Conservation (phyloP, 64 coral and sea anemone genomes). For the Dendrophyllia cribrosa region DNA sequence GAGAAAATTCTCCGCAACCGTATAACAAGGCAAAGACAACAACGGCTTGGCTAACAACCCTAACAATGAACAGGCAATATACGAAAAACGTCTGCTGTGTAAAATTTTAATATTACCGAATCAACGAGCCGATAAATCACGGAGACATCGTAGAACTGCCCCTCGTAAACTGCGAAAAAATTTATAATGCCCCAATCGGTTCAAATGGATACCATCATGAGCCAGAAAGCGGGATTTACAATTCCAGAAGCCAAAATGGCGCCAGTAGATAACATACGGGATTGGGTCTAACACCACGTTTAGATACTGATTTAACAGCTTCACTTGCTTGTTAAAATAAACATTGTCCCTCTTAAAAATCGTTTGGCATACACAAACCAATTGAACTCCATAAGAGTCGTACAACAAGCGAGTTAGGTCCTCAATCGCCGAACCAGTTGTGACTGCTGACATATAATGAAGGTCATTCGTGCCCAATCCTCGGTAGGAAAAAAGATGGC, state of each 20-base stretch:
- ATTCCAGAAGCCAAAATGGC: conserved; percentile 10
- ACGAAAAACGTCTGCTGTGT: too few relatives aligned
- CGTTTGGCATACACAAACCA: background rate
- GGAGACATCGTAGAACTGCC: too few relatives aligned
- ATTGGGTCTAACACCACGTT: background rate
- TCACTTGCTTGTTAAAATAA: background rate
- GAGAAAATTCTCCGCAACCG: too few relatives aligned
- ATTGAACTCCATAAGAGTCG: background rate
- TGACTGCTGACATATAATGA: background rate
- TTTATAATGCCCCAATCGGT: too few relatives aligned
- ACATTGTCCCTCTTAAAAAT: background rate
- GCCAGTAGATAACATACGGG: background rate
- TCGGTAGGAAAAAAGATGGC: too few relatives aligned
- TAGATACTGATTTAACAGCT: background rate
- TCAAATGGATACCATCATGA: background rate
- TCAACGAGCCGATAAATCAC: too few relatives aligned
- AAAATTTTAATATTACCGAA: too few relatives aligned
- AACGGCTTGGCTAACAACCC: too few relatives aligned
- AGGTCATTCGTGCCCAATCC: conserved; percentile 23
- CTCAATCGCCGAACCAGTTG: background rate
- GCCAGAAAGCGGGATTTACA: background rate
- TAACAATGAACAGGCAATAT: too few relatives aligned
- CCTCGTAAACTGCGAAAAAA: too few relatives aligned
- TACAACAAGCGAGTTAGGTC: background rate
- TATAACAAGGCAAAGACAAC: too few relatives aligned